Conservation (phyloP, 2,797 vertebrate species). For the Manis javanica region DNA sequence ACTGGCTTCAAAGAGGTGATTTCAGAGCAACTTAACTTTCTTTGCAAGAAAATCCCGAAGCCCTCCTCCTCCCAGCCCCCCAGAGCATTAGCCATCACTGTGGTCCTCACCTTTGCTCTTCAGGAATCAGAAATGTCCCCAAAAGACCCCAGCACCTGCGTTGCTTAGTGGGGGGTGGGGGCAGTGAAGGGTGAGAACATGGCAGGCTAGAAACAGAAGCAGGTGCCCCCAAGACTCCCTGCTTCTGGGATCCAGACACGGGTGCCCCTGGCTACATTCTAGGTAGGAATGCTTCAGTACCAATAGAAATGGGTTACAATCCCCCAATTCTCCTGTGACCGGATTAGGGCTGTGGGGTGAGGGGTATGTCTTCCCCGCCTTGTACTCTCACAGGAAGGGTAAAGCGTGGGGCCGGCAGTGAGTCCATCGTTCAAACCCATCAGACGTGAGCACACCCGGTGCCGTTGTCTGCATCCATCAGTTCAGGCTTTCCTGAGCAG, state of each 20-base stretch:
- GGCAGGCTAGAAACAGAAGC: background rate
- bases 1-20: background rate
- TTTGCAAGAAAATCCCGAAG: too few relatives aligned
- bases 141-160: background rate
- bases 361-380: background rate
- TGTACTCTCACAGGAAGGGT: accelerated
- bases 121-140: background rate
- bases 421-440: accelerated
- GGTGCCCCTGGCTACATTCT: too few relatives aligned
- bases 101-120: accelerated
- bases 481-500: accelerated
- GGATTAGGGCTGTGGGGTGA: background rate
- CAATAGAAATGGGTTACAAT: background rate
- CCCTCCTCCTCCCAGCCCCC: background rate
- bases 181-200: background rate
- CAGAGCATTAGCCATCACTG: accelerated
- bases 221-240: background rate
- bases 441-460: accelerated
- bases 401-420: background rate
- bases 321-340: background rate
- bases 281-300: background rate
- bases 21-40: background rate
- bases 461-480: background rate
- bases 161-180: accelerated
- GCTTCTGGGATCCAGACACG: background rate